These are phyloP conservation scores for Acanthosepion esculentum DNA, from an alignment of 2,888 invertebrate species.

Conservation along the genomic window DNA sequence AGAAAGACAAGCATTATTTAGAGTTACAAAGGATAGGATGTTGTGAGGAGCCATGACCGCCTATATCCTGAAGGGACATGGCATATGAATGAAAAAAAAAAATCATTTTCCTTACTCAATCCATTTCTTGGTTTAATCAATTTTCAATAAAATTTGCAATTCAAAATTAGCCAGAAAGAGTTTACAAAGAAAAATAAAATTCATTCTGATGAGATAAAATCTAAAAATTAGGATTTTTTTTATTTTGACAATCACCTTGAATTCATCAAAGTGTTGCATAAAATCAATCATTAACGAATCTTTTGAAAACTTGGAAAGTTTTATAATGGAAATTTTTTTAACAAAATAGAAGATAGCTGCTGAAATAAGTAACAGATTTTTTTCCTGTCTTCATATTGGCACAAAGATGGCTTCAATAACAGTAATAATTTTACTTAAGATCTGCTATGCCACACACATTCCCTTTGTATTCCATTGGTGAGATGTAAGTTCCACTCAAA, in stretches of 20 bases:
- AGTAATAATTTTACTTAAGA: neutral
- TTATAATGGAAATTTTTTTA: neutral
- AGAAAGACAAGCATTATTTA: too few relatives aligned
- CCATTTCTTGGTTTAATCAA: neutral
- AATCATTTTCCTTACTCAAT: neutral
- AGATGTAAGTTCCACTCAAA: too few relatives aligned
- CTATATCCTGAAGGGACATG: too few relatives aligned
- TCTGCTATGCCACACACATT: too few relatives aligned
- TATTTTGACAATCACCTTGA: neutral
- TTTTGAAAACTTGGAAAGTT: neutral
- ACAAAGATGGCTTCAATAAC: neutral
- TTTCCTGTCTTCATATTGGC: neutral
- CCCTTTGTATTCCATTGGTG: too few relatives aligned
- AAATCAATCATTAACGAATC: neutral
- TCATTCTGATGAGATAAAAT: neutral
- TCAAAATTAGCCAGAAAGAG: neutral
- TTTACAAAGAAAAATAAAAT: neutral
- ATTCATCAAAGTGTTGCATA: neutral
- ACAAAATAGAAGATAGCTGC: neutral
- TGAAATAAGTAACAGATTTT: neutral
- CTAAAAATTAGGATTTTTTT: neutral
- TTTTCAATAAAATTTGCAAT: neutral
- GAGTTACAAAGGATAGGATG: too few relatives aligned
- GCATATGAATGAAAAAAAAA: too few relatives aligned
- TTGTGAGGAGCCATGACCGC: too few relatives aligned